phyloP scores from a whole-genome alignment of 2,888 invertebrate genomes.

The Linhomoeus sp. region DNA sequence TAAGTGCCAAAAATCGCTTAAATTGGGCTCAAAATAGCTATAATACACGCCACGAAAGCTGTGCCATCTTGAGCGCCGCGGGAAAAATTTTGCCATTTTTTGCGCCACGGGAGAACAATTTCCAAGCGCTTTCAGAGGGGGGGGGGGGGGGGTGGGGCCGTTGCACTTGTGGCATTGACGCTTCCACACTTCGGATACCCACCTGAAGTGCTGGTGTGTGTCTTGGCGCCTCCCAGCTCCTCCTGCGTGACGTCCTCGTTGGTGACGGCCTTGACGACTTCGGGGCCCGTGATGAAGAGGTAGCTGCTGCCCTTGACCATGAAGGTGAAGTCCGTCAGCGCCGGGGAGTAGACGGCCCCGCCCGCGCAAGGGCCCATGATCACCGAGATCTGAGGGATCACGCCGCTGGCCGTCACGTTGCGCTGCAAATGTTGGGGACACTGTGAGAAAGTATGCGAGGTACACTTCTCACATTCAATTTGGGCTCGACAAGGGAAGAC shows the following conservation, averaged over 20 bases:
- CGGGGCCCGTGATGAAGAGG: constrained; percentile 48
- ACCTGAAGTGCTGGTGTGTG: constrained; percentile 43
- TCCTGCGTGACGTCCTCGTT: constrained; percentile 48
- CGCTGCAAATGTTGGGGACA: constrained; percentile 34
- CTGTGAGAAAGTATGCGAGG: neutral
- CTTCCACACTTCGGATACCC: no score
- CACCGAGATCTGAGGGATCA: constrained; percentile 43
- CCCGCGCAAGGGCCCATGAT: constrained; percentile 51
- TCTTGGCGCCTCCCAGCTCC: constrained; percentile 45
- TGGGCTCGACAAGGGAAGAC: no score
- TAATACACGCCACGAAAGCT: no score
- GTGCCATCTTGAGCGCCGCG: no score
- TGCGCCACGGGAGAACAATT: no score
- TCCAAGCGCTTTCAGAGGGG: no score
- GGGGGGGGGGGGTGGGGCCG: no score
- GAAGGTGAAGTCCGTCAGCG: constrained; percentile 47
- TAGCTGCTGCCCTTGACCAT: constrained; percentile 48
- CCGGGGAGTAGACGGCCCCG: constrained; percentile 48
- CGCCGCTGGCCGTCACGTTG: constrained; percentile 45
- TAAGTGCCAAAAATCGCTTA: no score
- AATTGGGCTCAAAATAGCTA: no score
- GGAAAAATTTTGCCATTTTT: no score
- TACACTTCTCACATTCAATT: no score
- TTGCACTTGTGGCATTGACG: no score
- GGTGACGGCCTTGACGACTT: constrained; percentile 47